Base-by-base conservation (phyloP, 2,797 vertebrate species). In the Darevskia mixta region DNA sequence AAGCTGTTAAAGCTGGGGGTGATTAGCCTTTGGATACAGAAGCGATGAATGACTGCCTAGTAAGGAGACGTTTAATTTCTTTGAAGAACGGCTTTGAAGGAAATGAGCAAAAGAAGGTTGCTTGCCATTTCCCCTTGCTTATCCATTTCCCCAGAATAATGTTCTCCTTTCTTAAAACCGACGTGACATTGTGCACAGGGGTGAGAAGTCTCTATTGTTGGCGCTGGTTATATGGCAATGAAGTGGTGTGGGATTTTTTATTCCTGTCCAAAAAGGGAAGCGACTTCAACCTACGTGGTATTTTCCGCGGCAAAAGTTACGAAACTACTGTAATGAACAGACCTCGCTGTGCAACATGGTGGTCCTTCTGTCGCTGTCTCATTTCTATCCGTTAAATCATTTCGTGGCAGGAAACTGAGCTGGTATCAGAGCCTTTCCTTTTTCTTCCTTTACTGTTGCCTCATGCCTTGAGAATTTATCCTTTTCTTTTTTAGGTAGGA, bases 401-500 rank as follows among this genome's bases (percentile, higher is more conserved):
- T 66, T 10, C 1, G 0, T 81, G 77, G 88, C 80, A 20, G 10
- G 41, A 80, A 88, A 79, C 27, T 91, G 85, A 11, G 82, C 79
- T 13, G 1, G 29, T 15, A 66, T 79, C 38, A 66, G 69, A 75
- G 3, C 43, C 29, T 41, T 83, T 83, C 58, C 3, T 9, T 18
- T 13, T 58, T 18, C 0, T 23, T 13, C 23, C 8, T 18, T 45
- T 23, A 7, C 61, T 8, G 41, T 43, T 25, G 10, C 58, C 17
- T 3, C 11, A 9, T 43, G n/a, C 55, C 17, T 45, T 43, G 45
- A 61, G 11, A 49, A 38, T 83, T 69, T 43, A 17, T 15, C 18
- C 38, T 20, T 76, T 67, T 55, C 55, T 81, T 38, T 9, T 88
- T 87, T 6, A 78, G 73, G 69, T 86, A 86, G 87, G 58, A 87